Percentiles rank a stretch among this genome's conserved stretches.
Conservation (phyloP, 2,113 vertebrate species). For the Sinosuthora webbiana region DNA sequence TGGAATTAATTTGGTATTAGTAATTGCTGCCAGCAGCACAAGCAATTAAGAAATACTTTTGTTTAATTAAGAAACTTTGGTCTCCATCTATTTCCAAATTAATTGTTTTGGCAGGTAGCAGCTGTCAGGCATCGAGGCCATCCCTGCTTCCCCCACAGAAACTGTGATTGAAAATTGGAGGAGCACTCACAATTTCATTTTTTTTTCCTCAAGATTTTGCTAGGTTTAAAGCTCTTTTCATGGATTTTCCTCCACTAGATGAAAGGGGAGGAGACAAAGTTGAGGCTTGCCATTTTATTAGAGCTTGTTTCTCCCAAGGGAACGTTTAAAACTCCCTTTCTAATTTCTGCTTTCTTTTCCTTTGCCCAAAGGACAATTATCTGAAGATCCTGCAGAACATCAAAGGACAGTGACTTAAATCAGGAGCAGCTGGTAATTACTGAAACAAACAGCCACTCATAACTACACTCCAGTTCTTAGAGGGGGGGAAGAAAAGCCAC, state of each 20-base stretch:
- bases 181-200: background rate
- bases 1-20: background rate
- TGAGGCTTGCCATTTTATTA: constrained; percentile 13
- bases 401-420: constrained; percentile 49
- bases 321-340: background rate
- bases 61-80: constrained; percentile 6
- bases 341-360: constrained; percentile 11
- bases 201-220: background rate
- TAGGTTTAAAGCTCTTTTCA: background rate
- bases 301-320: background rate
- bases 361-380: constrained; percentile 36
- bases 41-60: constrained; percentile 4
- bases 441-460: constrained; percentile 33
- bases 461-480: background rate
- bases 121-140: background rate
- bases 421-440: constrained; percentile 37
- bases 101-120: background rate
- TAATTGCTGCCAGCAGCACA: constrained; percentile 5
- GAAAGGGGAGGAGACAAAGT: background rate
- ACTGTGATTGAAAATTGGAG: background rate
- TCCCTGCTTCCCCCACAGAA: background rate
- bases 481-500: background rate
- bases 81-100: background rate
- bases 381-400: constrained; percentile 38
- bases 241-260: background rate